These are phyloP conservation scores for Lordiphosa andalusiaca DNA, from an alignment of 2,888 invertebrate genomes.

Conservation along the genomic window DNA sequence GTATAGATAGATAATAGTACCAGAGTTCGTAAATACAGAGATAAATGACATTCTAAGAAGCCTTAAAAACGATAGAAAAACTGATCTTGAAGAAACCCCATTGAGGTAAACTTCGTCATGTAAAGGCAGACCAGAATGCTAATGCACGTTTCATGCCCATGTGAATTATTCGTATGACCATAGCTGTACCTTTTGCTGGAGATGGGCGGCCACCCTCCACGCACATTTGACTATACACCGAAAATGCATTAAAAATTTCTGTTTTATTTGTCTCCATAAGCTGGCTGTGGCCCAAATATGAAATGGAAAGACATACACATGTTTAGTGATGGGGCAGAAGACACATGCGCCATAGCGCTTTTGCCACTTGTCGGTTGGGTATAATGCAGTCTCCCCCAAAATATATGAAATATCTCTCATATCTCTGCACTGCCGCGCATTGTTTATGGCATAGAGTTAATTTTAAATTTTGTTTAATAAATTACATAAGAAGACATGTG, in stretches of 20 bases:
- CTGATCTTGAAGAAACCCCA: no score
- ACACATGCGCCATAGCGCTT: conserved; percentile 21
- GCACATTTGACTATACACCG: conserved; percentile 20
- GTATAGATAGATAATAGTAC: no score
- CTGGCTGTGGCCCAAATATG: conserved; percentile 41
- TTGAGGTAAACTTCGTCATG: no score
- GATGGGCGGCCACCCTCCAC: conserved; percentile 18
- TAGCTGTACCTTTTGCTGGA: neutral
- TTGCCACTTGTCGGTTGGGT: conserved; percentile 31
- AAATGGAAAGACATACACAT: conserved; percentile 34
- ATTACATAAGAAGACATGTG: conserved; percentile 23
- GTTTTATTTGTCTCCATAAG: conserved; percentile 39
- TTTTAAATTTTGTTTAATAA: conserved; percentile 30
- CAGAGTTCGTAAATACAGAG: no score
- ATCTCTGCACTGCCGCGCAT: conserved; percentile 3
- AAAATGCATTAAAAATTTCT: conserved; percentile 41
- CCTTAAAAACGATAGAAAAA: no score
- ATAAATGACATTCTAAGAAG: no score
- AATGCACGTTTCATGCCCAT: no score
- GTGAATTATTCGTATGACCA: neutral
- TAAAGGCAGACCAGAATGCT: no score
- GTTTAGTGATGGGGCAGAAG: conserved; percentile 6
- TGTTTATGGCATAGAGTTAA: conserved; percentile 28
- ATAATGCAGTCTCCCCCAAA: conserved; percentile 14
- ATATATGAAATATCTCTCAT: neutral